phyloP scores from a whole-genome alignment of 2,888 invertebrate genomes.

The Thecocarcelia acutangulata region DNA sequence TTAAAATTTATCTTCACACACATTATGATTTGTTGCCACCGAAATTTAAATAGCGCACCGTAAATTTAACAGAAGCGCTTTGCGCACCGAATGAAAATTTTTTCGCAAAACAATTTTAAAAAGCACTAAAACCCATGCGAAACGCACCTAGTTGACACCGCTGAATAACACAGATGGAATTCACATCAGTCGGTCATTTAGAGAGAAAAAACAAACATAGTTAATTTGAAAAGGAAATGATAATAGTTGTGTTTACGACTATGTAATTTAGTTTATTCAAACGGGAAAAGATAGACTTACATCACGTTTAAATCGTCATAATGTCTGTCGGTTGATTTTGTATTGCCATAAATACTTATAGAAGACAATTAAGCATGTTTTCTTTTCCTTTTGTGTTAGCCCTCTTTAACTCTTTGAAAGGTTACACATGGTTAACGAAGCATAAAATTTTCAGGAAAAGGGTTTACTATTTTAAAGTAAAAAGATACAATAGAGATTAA shows the following conservation, averaged over 20 bases:
- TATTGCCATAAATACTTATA: slow-evolving; percentile 12
- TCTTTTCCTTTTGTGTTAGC: not conserved
- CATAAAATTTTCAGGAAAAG: slow-evolving; percentile 46
- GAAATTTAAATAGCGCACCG: no score
- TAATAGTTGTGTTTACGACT: slow-evolving; percentile 43
- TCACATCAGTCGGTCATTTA: slow-evolving; percentile 25
- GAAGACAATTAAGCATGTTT: slow-evolving; percentile 43
- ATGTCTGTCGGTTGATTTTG: slow-evolving; percentile 9
- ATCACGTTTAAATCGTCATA: slow-evolving; percentile 55
- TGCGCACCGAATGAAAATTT: no score
- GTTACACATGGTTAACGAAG: slow-evolving; percentile 62
- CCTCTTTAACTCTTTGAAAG: slow-evolving; percentile 42
- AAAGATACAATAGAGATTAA: slow-evolving; percentile 8
- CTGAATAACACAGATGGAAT: slow-evolving; percentile 31
- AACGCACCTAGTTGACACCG: no score
- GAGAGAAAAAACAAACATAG: slow-evolving; percentile 20
- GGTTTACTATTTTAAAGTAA: slow-evolving; percentile 1
- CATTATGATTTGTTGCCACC: no score
- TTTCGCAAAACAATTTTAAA: no score
- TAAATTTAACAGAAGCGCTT: no score
- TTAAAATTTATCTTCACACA: no score
- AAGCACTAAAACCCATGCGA: no score
- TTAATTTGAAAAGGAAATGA: slow-evolving; percentile 47
- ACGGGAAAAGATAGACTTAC: slow-evolving; percentile 33
- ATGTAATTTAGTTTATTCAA: slow-evolving; percentile 49